Percentiles rank a stretch among this genome's conserved stretches.
Conservation (phyloP, 2,797 vertebrate species). For the Sebastes iracundus region DNA sequence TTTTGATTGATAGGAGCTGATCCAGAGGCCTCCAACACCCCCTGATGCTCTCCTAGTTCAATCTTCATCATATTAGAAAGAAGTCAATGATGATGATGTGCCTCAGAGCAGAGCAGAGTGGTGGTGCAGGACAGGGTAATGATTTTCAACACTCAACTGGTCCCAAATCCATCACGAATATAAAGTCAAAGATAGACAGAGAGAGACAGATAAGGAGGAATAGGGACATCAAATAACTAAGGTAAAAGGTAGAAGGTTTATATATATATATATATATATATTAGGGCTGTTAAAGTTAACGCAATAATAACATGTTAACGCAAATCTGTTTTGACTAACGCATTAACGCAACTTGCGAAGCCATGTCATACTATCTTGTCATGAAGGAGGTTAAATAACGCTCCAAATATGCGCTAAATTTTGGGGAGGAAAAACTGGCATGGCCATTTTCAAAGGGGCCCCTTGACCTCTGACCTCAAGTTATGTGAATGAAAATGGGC, state of each 20-base stretch:
- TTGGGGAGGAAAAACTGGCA: too few relatives aligned
- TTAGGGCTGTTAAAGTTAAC: too few relatives aligned
- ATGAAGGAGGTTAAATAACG: too few relatives aligned
- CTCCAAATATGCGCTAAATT: too few relatives aligned
- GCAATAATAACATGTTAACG: too few relatives aligned
- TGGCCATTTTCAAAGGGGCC: too few relatives aligned
- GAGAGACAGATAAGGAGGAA: neutral
- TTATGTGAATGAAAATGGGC: too few relatives aligned
- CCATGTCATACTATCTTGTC: too few relatives aligned
- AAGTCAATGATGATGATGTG: constrained; percentile 4
- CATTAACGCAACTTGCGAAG: too few relatives aligned
- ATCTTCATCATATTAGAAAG: constrained; percentile 39
- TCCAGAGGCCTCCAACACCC: constrained; percentile 26
- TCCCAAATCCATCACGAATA: neutral
- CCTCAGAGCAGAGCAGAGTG: neutral
- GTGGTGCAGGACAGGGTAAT: constrained; percentile 14
- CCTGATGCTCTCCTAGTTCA: constrained; percentile 24
- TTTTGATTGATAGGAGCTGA: constrained; percentile 62
- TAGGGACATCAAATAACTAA: neutral
- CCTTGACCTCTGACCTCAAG: too few relatives aligned
- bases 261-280: neutral
- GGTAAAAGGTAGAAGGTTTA: neutral
- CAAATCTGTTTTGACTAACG: too few relatives aligned
- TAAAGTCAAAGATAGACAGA: neutral
- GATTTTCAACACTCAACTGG: constrained; percentile 24